Base-by-base conservation (phyloP, 1,140 invertebrate species). In the Zaprionus inermis region DNA sequence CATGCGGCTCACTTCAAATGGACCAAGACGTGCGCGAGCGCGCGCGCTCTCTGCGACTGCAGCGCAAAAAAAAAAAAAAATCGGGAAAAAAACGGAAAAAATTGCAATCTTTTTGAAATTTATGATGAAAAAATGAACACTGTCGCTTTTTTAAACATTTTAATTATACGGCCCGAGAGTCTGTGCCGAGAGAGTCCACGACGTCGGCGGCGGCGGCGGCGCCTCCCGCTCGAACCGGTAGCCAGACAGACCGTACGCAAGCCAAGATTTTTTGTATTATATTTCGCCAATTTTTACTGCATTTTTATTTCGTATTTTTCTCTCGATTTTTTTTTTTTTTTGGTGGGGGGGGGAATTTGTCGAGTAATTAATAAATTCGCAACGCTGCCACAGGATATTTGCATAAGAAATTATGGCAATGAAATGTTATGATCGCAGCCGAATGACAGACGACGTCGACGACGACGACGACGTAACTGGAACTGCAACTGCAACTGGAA, bases 351-450 rank as follows among this genome's bases (percentile, higher is more conserved):
- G 56, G 68, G 71, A 77, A 79, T 83, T 83, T 84, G 81, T 65
- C 76, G 73, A 83, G 77, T 90, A 89, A 90, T 89, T 88, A 89
- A 90, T 90, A 89, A 89, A 90, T 90, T 89, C 85, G 85, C 54
- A 78, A 79, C 76, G 78, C 86, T 85, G 85, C 90, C 85, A 79
- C 78, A 81, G 90, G 90, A 88, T 91, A 91, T 91, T 91, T 91
- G 90, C 90, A 91, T 91, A 91, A 91, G 85, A 90, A 82, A 88
- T 88, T 82, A 90, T 81, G 85, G 84, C 89, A 91, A 90, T 84
- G 77, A 90, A 84, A 91, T 90, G 85, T 91, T 91, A 88, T 90
- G 90, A 91, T 73, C 65, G 51, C 78, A 67, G 58, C 51, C 71
- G 65, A 59, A 61, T 88, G 83, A 88, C 83, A 78, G 84, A 67